Percentiles rank a stretch among this genome's conserved stretches.
phyloP scores from a whole-genome alignment of 2,797 vertebrate species.

The Delichon dasypus region DNA sequence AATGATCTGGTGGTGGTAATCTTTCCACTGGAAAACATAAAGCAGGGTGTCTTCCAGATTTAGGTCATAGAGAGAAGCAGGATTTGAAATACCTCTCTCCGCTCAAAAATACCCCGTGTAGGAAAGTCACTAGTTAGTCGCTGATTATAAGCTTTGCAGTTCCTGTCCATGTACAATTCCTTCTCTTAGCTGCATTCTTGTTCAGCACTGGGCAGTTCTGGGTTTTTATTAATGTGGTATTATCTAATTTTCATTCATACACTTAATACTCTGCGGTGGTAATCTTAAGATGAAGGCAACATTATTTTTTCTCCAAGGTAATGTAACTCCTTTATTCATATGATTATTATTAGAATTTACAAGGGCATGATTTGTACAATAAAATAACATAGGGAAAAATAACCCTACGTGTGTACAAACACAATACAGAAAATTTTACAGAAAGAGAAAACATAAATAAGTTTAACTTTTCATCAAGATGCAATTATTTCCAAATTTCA shows the following conservation, averaged over 20 bases:
- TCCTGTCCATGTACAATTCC: not conserved
- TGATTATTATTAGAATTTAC: not conserved
- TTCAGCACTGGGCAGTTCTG: not conserved
- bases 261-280: not conserved
- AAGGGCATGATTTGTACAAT: not conserved
- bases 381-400: not conserved
- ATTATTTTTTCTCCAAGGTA: not conserved
- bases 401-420: not conserved
- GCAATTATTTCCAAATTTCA: not conserved
- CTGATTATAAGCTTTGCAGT: not conserved
- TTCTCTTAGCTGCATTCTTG: not conserved
- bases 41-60: not conserved
- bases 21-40: not conserved
- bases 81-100: not conserved
- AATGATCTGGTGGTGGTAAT: not conserved
- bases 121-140: not conserved
- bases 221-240: not conserved
- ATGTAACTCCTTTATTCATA: not conserved
- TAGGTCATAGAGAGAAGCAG: not conserved
- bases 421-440: not conserved
- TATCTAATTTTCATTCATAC: not conserved
- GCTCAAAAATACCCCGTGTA: not conserved
- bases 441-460: not conserved
- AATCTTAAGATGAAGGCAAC: not conserved
- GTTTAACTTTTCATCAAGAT: not conserved